Evolutionary conservation across 2,797 vertebrate genomes (phyloP), one percentile per base, ranked within the genome.

Genomic region (Helicolenus hilgendorfi): DNA sequence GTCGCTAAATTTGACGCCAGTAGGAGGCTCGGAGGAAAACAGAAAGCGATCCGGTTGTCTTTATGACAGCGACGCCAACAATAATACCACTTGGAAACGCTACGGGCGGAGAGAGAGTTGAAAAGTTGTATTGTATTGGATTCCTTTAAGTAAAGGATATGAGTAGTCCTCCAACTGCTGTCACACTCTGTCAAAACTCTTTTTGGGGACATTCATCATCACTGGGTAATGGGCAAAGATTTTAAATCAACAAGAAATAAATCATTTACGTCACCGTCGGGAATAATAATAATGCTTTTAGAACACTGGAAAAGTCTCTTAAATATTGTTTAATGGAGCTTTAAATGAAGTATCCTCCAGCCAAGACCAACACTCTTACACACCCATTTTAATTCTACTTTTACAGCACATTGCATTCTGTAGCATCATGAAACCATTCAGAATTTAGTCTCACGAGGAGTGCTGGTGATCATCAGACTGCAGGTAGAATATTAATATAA

Each of bases 401-500:
- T n/a, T 53, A 55, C 49, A n/a, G 45, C 10, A 29, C 49, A 29
- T 11, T 64, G 13, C 10, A 29, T 38, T 67, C 7, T 71, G 59
- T 31, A 55, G 70, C 18, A 69, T 60, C 63, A 27, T 65, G 26
- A 60, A 5, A 11, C 5, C 3, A 35, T 58, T 67, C 13, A 60
- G 2, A 83, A 78, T 1, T 55, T 3, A 35, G 6, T 45, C 14
- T 79, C 35, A 49, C 7, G 1, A 24, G n/a, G 20, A 58, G 6
- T 13, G 53, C 18, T 22, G 15, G 38, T 65, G 59, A 69, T 63
- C 45, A 45, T 41, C 22, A 56, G 9, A 31, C 24, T 20, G 14
- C 11, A 11, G 15, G 26, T 89, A 8, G 83, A 90, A 74, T 31
- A 84, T 77, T 58, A 79, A 83, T 41, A 59, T 38, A 41, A 53